Percentiles rank a stretch among this genome's conserved stretches.
phyloP scores from a whole-genome alignment of 2,888 invertebrate species.

The Willowsia nigromaculata region DNA sequence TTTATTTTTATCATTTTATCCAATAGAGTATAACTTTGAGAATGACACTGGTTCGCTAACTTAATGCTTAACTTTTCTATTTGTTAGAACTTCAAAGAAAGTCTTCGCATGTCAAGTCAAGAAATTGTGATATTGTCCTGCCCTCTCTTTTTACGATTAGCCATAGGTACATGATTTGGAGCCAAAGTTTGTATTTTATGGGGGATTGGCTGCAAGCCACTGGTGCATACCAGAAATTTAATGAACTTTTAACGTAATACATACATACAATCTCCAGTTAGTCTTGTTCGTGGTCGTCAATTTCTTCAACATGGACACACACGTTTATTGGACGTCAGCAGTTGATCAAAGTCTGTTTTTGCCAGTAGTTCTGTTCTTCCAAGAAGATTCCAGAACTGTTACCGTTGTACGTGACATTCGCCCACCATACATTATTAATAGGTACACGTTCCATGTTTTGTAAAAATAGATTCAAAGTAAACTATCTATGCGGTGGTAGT shows the following conservation, averaged over 20 bases:
- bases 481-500: background rate
- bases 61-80: background rate
- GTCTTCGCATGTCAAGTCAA: background rate
- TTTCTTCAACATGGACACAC: constrained; percentile 38
- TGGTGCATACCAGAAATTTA: constrained; percentile 41
- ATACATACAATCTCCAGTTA: constrained; percentile 12
- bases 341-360: background rate
- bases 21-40: background rate
- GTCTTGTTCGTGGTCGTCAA: background rate
- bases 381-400: background rate
- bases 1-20: too few species aligned
- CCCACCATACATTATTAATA: constrained; percentile 23
- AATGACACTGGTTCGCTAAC: background rate
- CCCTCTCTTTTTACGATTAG: constrained; percentile 17
- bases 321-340: constrained; percentile 44
- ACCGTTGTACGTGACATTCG: background rate
- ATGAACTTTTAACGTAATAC: constrained; percentile 24
- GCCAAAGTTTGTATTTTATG: constrained; percentile 24
- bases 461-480: constrained; percentile 30
- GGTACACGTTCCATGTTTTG: background rate
- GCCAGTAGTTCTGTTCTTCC: background rate
- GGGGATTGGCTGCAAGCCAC: background rate
- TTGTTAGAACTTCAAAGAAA: background rate
- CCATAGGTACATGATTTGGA: constrained; percentile 5
- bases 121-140: background rate